A percentile compares a stretch with the other conserved stretches of the same genome.
phyloP scores from a whole-genome alignment of 2,888 invertebrate species.

The Nomada flava region DNA sequence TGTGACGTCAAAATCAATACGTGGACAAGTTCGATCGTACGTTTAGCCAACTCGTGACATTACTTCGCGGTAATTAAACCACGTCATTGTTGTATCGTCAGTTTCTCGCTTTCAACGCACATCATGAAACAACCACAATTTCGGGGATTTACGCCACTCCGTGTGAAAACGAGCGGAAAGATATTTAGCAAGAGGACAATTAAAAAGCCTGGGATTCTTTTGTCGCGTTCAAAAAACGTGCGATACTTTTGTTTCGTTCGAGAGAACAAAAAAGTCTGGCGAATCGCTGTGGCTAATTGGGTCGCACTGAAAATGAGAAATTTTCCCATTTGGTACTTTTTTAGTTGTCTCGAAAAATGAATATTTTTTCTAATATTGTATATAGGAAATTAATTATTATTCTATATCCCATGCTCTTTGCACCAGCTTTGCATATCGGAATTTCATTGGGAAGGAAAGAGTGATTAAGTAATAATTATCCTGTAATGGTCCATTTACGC shows the following conservation, averaged over 20 bases:
- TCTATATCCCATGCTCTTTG: not conserved
- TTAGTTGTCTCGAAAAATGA: not conserved
- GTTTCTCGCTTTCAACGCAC: conserved; percentile 10
- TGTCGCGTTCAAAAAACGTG: not conserved
- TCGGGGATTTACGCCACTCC: conserved; percentile 22
- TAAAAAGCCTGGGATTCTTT: conserved; percentile 18
- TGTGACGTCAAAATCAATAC: conserved; percentile 7
- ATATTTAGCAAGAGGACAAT: conserved; percentile 12
- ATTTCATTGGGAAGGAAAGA: not conserved
- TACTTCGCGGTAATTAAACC: conserved; percentile 43
- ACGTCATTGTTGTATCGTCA: conserved; percentile 17
- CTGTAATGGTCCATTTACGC: not conserved
- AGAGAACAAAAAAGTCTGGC: not conserved
- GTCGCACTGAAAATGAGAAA: not conserved
- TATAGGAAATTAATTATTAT: not conserved
- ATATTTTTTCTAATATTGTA: not conserved
- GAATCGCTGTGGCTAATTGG: not conserved
- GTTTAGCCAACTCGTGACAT: conserved; percentile 11
- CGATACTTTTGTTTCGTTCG: not conserved
- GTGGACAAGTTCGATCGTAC: not conserved
- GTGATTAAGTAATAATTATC: not conserved
- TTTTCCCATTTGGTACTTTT: not conserved
- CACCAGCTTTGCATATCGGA: too few species aligned
- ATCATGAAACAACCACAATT: conserved; percentile 31
- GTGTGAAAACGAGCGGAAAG: not conserved